A percentile compares a stretch with the other conserved stretches of the same genome.
phyloP scores from a whole-genome alignment of 2,113 vertebrate species.

The Garra rufa region DNA sequence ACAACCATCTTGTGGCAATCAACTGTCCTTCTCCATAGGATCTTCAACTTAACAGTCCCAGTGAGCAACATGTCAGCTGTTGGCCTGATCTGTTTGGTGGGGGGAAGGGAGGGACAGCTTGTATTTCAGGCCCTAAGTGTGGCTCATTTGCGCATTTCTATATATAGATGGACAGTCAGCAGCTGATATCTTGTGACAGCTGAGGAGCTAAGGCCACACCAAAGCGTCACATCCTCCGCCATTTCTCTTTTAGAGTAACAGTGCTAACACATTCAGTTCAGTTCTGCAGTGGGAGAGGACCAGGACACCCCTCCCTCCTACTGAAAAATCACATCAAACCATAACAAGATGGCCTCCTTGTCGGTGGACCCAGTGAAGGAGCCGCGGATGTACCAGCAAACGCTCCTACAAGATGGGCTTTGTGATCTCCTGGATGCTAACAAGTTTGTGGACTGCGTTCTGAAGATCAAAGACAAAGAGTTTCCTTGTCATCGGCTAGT shows the following conservation, averaged over 20 bases:
- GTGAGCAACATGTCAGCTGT: slow-evolving; percentile 67
- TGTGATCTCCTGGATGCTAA: slow-evolving; percentile 91
- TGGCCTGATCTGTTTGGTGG: slow-evolving; percentile 63
- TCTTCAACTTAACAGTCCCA: slow-evolving; percentile 11
- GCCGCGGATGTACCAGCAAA: slow-evolving; percentile 94
- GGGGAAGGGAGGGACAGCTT: slow-evolving; percentile 55
- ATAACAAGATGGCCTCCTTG: slow-evolving; percentile 82
- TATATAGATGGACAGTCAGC: slow-evolving; percentile 83
- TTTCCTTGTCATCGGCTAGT: slow-evolving; percentile 95
- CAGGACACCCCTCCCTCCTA: slow-evolving; percentile 53
- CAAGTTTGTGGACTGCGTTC: slow-evolving; percentile 92
- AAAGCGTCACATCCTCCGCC: slow-evolving; percentile 27
- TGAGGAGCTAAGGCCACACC: slow-evolving; percentile 62
- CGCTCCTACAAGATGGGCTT: slow-evolving; percentile 93
- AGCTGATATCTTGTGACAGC: slow-evolving; percentile 76
- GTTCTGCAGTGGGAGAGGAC: slow-evolving; percentile 61
- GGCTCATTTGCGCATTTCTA: slow-evolving; percentile 70
- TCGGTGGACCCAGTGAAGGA: slow-evolving; percentile 88
- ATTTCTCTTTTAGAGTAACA: slow-evolving; percentile 53
- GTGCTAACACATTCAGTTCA: slow-evolving; percentile 60
- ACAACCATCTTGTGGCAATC: neutral
- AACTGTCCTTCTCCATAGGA: neutral
- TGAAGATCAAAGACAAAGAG: slow-evolving; percentile 90
- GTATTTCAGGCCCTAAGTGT: slow-evolving; percentile 73
- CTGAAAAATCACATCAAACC: slow-evolving; percentile 49